phyloP scores from a whole-genome alignment of 1,140 invertebrate genomes.

The Calliopsis andreniformis region DNA sequence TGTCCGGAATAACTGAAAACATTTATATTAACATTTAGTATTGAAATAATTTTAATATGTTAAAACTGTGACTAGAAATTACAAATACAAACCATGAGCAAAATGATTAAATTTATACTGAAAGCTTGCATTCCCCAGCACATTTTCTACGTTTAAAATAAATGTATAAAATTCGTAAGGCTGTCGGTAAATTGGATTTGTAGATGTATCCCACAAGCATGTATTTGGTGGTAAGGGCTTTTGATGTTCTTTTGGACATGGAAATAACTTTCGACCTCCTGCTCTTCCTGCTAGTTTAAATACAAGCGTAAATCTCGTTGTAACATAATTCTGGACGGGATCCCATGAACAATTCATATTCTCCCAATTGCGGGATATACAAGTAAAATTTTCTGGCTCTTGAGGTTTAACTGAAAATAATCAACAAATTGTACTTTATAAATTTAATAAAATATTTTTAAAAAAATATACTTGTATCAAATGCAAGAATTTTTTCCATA shows the following conservation, averaged over 20 bases:
- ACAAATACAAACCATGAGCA: slow-evolving; percentile 79
- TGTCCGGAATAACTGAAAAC: slow-evolving; percentile 83
- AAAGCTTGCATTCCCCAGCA: slow-evolving; percentile 81
- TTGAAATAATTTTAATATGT: background rate
- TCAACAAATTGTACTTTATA: slow-evolving; percentile 12
- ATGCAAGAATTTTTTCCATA: slow-evolving; percentile 1
- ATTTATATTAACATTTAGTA: background rate
- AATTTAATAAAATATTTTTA: background rate
- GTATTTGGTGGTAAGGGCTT: slow-evolving; percentile 61
- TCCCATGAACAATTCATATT: slow-evolving; percentile 86
- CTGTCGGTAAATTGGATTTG: slow-evolving; percentile 84
- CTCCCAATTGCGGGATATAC: slow-evolving; percentile 86
- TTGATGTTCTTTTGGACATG: slow-evolving; percentile 70
- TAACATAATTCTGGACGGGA: slow-evolving; percentile 80
- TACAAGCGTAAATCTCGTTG: slow-evolving; percentile 82
- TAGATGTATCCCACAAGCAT: slow-evolving; percentile 82
- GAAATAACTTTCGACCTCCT: slow-evolving; percentile 69
- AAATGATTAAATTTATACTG: slow-evolving; percentile 84
- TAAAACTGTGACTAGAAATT: background rate
- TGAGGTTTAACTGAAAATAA: slow-evolving; percentile 78
- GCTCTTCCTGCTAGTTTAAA: slow-evolving; percentile 79
- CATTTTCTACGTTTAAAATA: slow-evolving; percentile 81
- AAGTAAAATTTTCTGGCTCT: slow-evolving; percentile 84
- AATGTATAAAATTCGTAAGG: slow-evolving; percentile 83
- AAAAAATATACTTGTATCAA: background rate